These are phyloP conservation scores for Blennius ocellaris DNA, from an alignment of 2,113 vertebrate species.

Conservation along the genomic window DNA sequence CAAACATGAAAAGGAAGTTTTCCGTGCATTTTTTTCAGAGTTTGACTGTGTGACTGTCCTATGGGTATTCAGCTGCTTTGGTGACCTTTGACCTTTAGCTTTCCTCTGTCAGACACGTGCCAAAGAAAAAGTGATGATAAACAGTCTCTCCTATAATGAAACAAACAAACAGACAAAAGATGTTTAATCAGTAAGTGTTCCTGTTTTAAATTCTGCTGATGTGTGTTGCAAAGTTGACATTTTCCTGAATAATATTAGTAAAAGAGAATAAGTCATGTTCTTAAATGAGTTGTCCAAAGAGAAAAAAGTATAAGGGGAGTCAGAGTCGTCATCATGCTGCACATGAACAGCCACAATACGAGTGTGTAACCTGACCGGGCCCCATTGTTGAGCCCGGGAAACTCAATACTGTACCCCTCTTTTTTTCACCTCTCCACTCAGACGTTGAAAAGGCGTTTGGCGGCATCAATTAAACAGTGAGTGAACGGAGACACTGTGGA, in stretches of 20 bases:
- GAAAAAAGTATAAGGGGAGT: conserved; percentile 43
- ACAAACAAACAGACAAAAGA: too few species aligned
- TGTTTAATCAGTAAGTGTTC: too few species aligned
- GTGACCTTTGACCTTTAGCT: conserved; percentile 47
- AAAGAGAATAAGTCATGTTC: conserved; percentile 10
- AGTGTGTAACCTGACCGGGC: conserved; percentile 72
- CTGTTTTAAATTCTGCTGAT: too few species aligned
- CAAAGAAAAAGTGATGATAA: not conserved
- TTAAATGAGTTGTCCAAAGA: conserved; percentile 5
- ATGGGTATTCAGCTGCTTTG: conserved; percentile 58
- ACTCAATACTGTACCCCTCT: conserved; percentile 50
- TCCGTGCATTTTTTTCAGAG: not conserved
- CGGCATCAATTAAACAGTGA: conserved; percentile 81
- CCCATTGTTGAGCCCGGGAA: conserved; percentile 73
- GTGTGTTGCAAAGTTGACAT: too few species aligned
- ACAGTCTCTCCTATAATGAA: not conserved
- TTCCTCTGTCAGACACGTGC: conserved; percentile 38
- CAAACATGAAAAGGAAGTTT: not conserved
- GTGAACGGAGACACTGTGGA: conserved; percentile 41
- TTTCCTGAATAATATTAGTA: too few species aligned
- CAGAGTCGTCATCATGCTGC: conserved; percentile 62
- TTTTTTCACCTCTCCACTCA: conserved; percentile 48
- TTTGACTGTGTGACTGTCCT: conserved; percentile 21
- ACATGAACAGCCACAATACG: conserved; percentile 66
- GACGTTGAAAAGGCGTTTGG: conserved; percentile 65